Evolutionary conservation across 2,888 invertebrate genomes (phyloP), one percentile per base, ranked within the genome.

Genomic region (Rotaria magnacalcarata): DNA sequence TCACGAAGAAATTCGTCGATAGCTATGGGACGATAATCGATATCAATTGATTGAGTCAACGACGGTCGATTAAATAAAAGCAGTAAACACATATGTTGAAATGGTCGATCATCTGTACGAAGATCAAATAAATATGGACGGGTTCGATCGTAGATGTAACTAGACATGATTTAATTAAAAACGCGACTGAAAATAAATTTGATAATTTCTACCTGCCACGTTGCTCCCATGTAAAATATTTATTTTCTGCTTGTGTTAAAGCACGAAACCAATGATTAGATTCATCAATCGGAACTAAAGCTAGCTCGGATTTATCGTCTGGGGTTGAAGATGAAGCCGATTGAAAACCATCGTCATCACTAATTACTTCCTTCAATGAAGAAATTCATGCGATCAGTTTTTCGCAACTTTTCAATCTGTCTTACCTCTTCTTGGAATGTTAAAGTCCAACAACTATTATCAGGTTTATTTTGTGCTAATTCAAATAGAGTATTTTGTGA

Each of bases 151-250:
- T 67, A 67, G 2, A 67, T 67, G 16, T 67, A 67, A 67, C 67
- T 67, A 67, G 6, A 27, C 19, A 56, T 16, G 8, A 16, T 52
- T 52, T 5, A 27, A 34, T 67, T 2, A 11, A 41, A 67, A 19
- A 27, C 1, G 19, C 19, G 5, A 7, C 16, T 0, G 2, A 5
- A 34, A 16, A 41, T 34, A 34, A 67, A 34, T 34, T 14, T 67
- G 0, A 27, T 16, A 3, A 34, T 41, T 67, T 27, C 14, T 67
- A 67, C 67, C 67, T 67, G 27, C 67, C 67, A 67, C 67, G 67
- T 67, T 67, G 67, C 34, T 67, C 67, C 67, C 67, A 67, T 67
- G 67, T 67, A 19, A 67, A 67, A 67, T 67, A 67, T 67, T 67
- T 67, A 67, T 67, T 67, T 67, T 67, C 67, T 34, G 2, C 34